Conservation (phyloP, 1,140 invertebrate genomes). For the Drosophila repletoides region DNA sequence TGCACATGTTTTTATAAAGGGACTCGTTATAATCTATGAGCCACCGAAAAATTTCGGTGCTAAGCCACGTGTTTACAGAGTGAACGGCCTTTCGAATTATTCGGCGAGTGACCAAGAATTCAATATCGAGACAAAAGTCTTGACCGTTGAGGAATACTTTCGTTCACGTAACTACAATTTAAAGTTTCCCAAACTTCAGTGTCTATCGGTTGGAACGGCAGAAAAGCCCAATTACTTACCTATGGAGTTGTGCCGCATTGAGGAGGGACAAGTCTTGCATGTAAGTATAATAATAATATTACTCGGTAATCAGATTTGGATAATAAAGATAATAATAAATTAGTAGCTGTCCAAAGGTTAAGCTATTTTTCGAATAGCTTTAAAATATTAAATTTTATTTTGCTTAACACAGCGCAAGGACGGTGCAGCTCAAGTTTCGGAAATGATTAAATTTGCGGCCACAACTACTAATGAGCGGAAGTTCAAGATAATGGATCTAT, state of each 20-base stretch:
- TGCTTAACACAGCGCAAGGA: slow-evolving; percentile 78
- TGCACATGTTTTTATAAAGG: slow-evolving; percentile 38
- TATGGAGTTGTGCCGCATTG: slow-evolving; percentile 85
- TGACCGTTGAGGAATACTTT: slow-evolving; percentile 84
- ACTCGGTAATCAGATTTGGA: too few species aligned
- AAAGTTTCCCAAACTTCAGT: slow-evolving; percentile 84
- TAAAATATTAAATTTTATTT: neutral
- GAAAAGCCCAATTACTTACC: slow-evolving; percentile 84
- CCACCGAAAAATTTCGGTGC: slow-evolving; percentile 50
- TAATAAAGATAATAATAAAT: too few species aligned
- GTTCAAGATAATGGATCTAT: slow-evolving; percentile 85
- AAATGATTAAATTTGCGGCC: slow-evolving; percentile 87
- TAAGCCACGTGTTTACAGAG: slow-evolving; percentile 78
- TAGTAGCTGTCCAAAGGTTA: too few species aligned
- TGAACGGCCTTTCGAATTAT: slow-evolving; percentile 83
- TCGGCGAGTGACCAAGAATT: slow-evolving; percentile 81
- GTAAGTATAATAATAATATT: slow-evolving; percentile 35
- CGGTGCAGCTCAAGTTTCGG: slow-evolving; percentile 84
- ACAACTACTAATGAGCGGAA: slow-evolving; percentile 85
- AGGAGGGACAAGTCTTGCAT: slow-evolving; percentile 85
- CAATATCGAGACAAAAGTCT: slow-evolving; percentile 15
- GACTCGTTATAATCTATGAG: slow-evolving; percentile 57
- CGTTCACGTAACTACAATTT: slow-evolving; percentile 64
- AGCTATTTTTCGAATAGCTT: too few species aligned
- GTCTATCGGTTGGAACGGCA: slow-evolving; percentile 85